Base-by-base conservation (phyloP, 1,140 invertebrate species). In the Littorina saxatilis region DNA sequence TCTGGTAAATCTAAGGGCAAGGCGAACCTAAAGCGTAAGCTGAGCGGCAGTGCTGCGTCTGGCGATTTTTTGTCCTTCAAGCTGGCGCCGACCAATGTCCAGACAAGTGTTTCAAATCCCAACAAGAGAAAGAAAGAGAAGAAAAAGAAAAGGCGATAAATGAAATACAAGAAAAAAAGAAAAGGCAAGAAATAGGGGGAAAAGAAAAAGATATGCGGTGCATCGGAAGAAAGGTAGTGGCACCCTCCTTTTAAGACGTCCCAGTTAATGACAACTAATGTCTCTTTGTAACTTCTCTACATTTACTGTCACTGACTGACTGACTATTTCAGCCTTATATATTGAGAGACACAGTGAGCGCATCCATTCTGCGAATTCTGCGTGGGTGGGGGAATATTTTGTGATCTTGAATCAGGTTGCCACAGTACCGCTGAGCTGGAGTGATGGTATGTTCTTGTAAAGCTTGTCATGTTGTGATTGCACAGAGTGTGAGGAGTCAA, bases 101-200 rank as follows among this genome's bases (percentile, higher is more conserved):
- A 13, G 39, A 70, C 66, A 70, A 35, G 29, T 7, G 39, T 70
- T 35, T 70, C 66, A 1, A 70, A 70, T 23, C 27, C 32, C 5
- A 70, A 70, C 37, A 70, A 70, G 37, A 23, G 1, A 27, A 70
- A 37, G 66, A n/a, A n/a, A n/a, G n/a, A n/a, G n/a, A n/a, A n/a
- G n/a, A n/a, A n/a, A n/a, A n/a, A n/a, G n/a, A n/a, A n/a, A n/a
- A n/a, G n/a, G n/a, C n/a, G n/a, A n/a, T n/a, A n/a, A n/a, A n/a
- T n/a, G n/a, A n/a, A n/a, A n/a, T n/a, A n/a, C n/a, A n/a, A n/a
- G n/a, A n/a, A n/a, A 70, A 70, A 35, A 70, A 70, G 32, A 70
- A 9, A 32, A n/a, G n/a, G n/a, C n/a, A n/a, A n/a, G n/a, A n/a
- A n/a, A n/a, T n/a, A n/a, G n/a, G n/a, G n/a, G n/a, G 39, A 70